phyloP scores from a whole-genome alignment of 2,113 vertebrate genomes.

The Leucopsar rothschildi region DNA sequence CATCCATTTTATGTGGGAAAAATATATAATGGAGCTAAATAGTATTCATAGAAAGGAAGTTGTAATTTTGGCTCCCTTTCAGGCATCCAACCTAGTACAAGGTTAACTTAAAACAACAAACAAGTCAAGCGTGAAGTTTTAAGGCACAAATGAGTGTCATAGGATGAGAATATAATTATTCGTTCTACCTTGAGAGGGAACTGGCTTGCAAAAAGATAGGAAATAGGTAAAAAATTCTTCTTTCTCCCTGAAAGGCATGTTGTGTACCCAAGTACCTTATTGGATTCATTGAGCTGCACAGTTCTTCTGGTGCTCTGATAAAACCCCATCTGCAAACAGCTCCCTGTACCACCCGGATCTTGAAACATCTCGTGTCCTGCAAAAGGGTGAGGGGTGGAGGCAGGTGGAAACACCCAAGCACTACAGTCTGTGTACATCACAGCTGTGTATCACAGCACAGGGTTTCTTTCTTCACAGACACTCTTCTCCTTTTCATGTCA shows the following conservation, averaged over 20 bases:
- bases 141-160: neutral
- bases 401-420: too few species aligned
- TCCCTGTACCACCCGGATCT: neutral
- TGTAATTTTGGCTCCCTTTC: neutral
- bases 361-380: fast-evolving
- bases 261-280: fast-evolving
- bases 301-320: neutral
- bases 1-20: neutral
- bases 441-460: neutral
- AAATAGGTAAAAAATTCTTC: neutral
- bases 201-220: neutral
- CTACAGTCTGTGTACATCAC: neutral
- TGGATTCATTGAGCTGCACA: neutral
- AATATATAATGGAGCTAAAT: neutral
- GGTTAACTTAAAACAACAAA: neutral
- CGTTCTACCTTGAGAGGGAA: neutral
- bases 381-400: neutral
- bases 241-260: neutral
- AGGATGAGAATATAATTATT: neutral
- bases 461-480: neutral
- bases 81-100: neutral
- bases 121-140: neutral
- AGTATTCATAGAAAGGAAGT: neutral
- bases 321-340: neutral
- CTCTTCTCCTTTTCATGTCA: neutral